Evolutionary conservation across 1,140 invertebrate genomes (phyloP), one percentile per base, ranked within the genome.

Genomic region (Protaetia brevitarsis): DNA sequence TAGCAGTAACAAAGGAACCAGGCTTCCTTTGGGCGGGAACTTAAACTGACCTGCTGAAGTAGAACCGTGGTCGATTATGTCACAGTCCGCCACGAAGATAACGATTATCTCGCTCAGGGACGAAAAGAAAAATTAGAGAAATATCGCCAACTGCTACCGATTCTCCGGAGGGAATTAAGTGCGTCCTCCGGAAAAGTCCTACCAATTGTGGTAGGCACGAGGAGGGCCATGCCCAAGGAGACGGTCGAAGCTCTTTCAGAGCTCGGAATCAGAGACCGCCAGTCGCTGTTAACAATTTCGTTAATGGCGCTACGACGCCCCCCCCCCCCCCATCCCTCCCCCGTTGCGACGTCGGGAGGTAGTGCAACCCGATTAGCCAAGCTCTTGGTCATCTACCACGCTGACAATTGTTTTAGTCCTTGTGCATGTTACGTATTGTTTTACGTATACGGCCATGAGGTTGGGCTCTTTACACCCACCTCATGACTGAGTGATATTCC

Each of bases 71-170:
- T 76, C 36, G 67, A 73, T 45, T 76, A 77, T 37, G 69, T 78
- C 0, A 75, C 75, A n/a, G 71, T 78, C 66, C 70, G 74, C 63
- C 76, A 73, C 64, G 74, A 78, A 58, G 71, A 77, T 21, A 59
- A 56, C 8, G 51, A 70, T 6, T 64, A 65, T 56, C 70, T 74
- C 30, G 66, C 45, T 41, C 57, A 59, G 64, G 69, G 68, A 64
- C 63, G 66, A 4, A 27, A 13, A 26, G 36, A 62, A 10, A 73
- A 73, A 45, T 26, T 68, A 28, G 27, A 51, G 8, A 72, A 72
- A 68, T 76, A 77, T 58, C 45, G 13, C 5, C 58, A 0, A 8
- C 28, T 72, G 27, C 64, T 73, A 13, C 64, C 71, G 0, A 4
- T 64, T 2, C 26, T 75, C 31, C 41, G 67, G 41, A n/a, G 34